phyloP scores from a whole-genome alignment of 2,113 vertebrate species.

The Brachyhypopomus occidentalis region DNA sequence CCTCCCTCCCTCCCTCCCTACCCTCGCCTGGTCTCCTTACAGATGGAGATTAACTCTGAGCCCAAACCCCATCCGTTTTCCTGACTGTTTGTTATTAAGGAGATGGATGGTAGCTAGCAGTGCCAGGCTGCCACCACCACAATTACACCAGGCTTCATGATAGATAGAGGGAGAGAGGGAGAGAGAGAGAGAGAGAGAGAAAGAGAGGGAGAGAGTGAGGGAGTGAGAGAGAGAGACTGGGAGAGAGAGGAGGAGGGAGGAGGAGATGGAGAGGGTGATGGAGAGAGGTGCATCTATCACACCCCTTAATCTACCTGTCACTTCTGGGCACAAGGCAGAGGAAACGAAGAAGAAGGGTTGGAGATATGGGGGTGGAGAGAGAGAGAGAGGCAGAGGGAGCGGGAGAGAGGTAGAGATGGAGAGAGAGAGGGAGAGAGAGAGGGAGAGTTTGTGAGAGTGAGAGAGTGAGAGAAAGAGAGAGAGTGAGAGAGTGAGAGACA shows the following conservation, averaged over 20 bases:
- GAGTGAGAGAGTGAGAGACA: not conserved
- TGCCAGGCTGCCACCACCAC: constrained; percentile 76
- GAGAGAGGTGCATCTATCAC: constrained; percentile 56
- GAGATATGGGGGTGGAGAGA: constrained; percentile 16
- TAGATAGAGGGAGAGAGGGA: constrained; percentile 71
- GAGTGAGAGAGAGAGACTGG: constrained; percentile 67
- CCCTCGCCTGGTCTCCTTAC: constrained; percentile 58
- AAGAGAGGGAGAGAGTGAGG: constrained; percentile 30
- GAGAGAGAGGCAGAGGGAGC: not conserved
- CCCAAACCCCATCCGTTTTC: constrained; percentile 77
- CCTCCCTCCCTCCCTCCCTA: constrained; percentile 21
- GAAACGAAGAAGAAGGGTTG: constrained; percentile 28
- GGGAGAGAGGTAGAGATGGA: constrained; percentile 10
- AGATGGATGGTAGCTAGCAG: constrained; percentile 80
- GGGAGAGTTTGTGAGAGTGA: constrained; percentile 11
- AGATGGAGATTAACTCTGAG: constrained; percentile 81
- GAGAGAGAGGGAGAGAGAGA: not conserved
- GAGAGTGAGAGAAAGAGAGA: not conserved
- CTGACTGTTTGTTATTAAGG: constrained; percentile 85
- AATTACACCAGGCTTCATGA: constrained; percentile 81
- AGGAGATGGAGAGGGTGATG: constrained; percentile 40
- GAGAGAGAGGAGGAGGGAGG: constrained; percentile 64
- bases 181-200: constrained; percentile 68
- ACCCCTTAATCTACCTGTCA: constrained; percentile 76
- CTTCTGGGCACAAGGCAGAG: constrained; percentile 59